Base-by-base conservation (phyloP, 2,113 vertebrate species). In the Sterna hirundo region DNA sequence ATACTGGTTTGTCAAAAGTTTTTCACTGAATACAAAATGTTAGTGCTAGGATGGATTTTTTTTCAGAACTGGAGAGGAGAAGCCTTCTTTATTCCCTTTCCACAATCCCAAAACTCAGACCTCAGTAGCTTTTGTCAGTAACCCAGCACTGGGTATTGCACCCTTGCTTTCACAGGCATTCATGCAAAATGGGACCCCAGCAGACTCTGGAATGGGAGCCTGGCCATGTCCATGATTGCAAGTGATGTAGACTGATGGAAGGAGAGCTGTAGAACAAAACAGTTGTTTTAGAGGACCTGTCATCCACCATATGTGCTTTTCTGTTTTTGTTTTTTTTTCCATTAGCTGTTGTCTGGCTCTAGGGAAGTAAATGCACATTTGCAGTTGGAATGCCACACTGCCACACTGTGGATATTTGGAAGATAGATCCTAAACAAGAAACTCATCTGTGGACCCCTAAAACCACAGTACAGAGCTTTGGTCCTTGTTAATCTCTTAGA, bases 321-420 rank as follows among this genome's bases (percentile, higher is more conserved):
- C 1, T 14, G 26, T 2, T 5, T 5, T 22, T 36, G 26, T 64
- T 44, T 27, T 75, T 30, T 7, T 2, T 76, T 2, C 19, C 19
- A 15, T 66, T 21, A 72, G 44, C 84, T 74, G n/a, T 65, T 1
- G 0, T 69, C 69, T 10, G 23, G 61, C 61, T 89, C 55, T 49
- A 4, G 58, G 66, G 77, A 79, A 47, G n/a, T 1, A 13, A 51
- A 22, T 5, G 23, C 13, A 3, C 5, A 2, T 20, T 54, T 70
- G 68, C 83, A 64, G 95, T 10, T 64, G 86, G 96, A 96, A 78
- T 94, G 92, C 90, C 94, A 96, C 97, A 98, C 95, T 98, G 98
- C 98, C 98, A 98, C 98, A 85, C 86, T 97, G 98, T 98, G 98
- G 98, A 91, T 62, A 74, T n/a, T 96, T 42, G 47, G n/a, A n/a